Base-by-base conservation (phyloP, 2,888 invertebrate genomes). In the Acronicta alni region DNA sequence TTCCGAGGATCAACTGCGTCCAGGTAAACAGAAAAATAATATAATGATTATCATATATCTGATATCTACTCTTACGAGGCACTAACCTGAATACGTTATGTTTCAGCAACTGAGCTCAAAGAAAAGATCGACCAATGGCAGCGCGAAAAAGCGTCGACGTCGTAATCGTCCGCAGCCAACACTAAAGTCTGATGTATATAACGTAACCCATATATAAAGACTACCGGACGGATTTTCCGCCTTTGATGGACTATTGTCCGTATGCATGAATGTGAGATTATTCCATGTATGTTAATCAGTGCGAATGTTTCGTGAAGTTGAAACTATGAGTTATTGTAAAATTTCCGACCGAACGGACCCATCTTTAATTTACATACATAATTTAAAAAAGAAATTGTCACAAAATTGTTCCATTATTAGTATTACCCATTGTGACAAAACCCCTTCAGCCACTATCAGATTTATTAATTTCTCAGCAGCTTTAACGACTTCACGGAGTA, bases 1-100 rank as follows among this genome's bases (percentile, higher is more conserved):
- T 43, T 98, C 97, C 12, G 99, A 99, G 91, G 98, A 98, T 82
- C 98, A 99, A 96, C 95, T 99, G 49, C 96, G 96, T 80, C 97
- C 99, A 89, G 97, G 98, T 98, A 91, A 16, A 23, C 37, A 35
- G 6, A n/a, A 4, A 6, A 35, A 7, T n/a, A n/a, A n/a, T n/a
- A 35, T n/a, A n/a, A n/a, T 12, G 1, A 10, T 32, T 14, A 32
- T 32, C 2, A 14, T 7, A 7, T 35, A n/a, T n/a, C 4, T 35
- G 1, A 6, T 35, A n/a, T 8, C n/a, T 6, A n/a, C n/a, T 35
- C n/a, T 35, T 35, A 2, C 7, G n/a, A n/a, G 32, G 2, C 14
- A 15, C 43, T 68, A 53, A 61, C n/a, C 5, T 49, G 9, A 3
- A 3, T 18, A 2, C 52, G 38, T 46, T 51, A 26, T 44, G 51